A percentile compares a stretch with the other conserved stretches of the same genome.
Conservation (phyloP, 2,888 invertebrate species). For the Nineta flava region DNA sequence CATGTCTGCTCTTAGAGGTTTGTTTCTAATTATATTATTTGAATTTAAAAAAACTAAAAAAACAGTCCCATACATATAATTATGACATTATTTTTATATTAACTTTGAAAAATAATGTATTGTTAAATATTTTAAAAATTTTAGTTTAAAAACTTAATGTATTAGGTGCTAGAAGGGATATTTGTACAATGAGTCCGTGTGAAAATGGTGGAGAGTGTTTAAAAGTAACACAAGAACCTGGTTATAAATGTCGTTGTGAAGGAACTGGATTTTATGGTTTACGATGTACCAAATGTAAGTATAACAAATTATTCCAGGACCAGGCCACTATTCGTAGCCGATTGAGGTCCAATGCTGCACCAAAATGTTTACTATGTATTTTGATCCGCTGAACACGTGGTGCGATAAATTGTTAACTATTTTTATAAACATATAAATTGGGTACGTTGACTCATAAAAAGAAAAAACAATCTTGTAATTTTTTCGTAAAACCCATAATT, state of each 20-base stretch:
- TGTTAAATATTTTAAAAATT: not conserved
- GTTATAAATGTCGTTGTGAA: conserved; percentile 52
- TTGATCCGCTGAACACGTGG: too few relatives aligned
- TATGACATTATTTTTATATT: not conserved
- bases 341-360: too few relatives aligned
- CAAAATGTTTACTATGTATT: too few relatives aligned
- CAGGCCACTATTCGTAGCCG: too few relatives aligned
- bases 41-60: not conserved
- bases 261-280: conserved; percentile 59
- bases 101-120: not conserved
- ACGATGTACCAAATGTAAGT: conserved; percentile 48
- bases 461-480: too few relatives aligned
- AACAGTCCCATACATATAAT: conserved; percentile 1
- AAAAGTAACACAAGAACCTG: conserved; percentile 46
- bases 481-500: too few relatives aligned
- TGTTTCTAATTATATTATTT: conserved; percentile 4
- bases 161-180: conserved; percentile 35
- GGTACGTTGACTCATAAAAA: too few relatives aligned
- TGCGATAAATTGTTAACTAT: too few relatives aligned
- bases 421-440: too few relatives aligned
- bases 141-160: conserved; percentile 1
- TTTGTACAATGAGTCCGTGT: conserved; percentile 49
- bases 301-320: too few relatives aligned
- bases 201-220: conserved; percentile 46
- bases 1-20: conserved; percentile 45